Percentiles rank a stretch among this genome's conserved stretches.
These are phyloP conservation scores for Heterodera schachtii DNA, from an alignment of 1,140 invertebrate species.

Conservation along the genomic window DNA sequence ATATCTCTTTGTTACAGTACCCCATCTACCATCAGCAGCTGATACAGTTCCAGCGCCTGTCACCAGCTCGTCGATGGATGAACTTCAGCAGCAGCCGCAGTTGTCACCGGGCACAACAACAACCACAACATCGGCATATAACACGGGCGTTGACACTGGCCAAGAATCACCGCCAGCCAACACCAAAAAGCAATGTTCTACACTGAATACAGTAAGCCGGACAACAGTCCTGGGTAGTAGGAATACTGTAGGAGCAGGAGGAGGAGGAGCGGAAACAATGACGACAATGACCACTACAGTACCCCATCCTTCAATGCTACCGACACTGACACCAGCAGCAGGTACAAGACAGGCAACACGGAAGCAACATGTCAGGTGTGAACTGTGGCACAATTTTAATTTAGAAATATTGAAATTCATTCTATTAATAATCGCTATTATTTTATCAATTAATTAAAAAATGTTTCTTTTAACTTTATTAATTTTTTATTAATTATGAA, in stretches of 20 bases:
- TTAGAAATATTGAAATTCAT: too few species aligned
- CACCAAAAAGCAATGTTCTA: too few species aligned
- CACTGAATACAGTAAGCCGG: too few species aligned
- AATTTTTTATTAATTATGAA: too few species aligned
- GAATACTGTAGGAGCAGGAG: background rate
- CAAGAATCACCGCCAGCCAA: conserved; percentile 16
- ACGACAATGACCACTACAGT: background rate
- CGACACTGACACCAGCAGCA: background rate
- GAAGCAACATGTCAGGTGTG: conserved; percentile 2
- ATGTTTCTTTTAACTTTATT: background rate
- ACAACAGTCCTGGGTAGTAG: background rate
- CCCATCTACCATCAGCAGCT: too few species aligned
- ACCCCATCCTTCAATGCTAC: background rate
- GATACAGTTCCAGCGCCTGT: background rate
- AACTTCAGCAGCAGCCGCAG: conserved; percentile 3
- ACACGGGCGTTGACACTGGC: conserved; percentile 11
- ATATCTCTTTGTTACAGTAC: too few species aligned
- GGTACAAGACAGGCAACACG: background rate
- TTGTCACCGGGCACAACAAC: background rate
- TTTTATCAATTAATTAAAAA: too few species aligned
- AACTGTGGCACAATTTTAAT: background rate
- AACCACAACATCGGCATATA: conserved; percentile 20
- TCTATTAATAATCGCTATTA: too few species aligned
- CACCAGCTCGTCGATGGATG: background rate
- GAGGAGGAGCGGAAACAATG: background rate